phyloP scores from a whole-genome alignment of 2,888 invertebrate species.

The Ichneumoninae sp. region DNA sequence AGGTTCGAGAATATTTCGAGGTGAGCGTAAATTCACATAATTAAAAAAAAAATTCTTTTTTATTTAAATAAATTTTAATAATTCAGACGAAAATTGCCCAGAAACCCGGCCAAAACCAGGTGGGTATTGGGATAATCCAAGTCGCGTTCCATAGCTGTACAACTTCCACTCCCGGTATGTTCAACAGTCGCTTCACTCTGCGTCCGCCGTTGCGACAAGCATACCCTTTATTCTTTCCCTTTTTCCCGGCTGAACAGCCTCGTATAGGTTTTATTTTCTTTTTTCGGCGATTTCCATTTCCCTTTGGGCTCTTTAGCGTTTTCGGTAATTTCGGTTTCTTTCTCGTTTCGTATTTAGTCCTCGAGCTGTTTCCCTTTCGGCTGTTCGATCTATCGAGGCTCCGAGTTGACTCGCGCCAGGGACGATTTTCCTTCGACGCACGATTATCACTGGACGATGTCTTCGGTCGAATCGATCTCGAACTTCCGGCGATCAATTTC shows the following conservation, averaged over 20 bases:
- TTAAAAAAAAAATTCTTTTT: background rate
- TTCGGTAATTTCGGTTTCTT: conserved; percentile 5
- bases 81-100: conserved; percentile 14
- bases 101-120: conserved; percentile 1
- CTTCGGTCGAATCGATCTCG: conserved; percentile 40
- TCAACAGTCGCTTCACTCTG: conserved; percentile 23
- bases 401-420: background rate
- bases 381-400: background rate
- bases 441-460: conserved; percentile 9
- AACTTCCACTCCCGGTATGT: conserved; percentile 4
- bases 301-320: background rate
- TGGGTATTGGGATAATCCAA: background rate
- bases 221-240: background rate
- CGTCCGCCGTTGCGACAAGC: background rate
- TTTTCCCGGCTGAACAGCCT: background rate
- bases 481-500: conserved; percentile 44
- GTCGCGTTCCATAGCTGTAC: conserved; percentile 5
- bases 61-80: background rate
- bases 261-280: background rate
- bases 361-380: background rate
- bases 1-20: conserved; percentile 92
- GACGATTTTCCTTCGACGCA: conserved; percentile 5
- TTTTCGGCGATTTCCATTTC: background rate
- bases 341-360: background rate
- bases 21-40: conserved; percentile 85